Conservation (phyloP, 2,797 vertebrate genomes). For the Craterocephalus amniculus region DNA sequence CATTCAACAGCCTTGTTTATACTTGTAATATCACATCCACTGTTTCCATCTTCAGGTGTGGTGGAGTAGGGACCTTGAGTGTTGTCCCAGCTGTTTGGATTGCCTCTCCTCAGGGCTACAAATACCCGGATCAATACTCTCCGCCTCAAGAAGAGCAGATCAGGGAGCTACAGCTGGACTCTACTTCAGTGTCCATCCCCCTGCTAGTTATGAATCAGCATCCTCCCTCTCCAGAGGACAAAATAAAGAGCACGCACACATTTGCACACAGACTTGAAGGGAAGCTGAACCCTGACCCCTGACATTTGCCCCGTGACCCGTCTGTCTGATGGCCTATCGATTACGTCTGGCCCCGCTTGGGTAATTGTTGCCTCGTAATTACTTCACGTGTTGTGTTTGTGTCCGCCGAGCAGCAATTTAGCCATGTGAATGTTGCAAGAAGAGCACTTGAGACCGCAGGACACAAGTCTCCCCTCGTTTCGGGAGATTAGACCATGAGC, state of each 20-base stretch:
- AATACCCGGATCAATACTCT: constrained; percentile 78
- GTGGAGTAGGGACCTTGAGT: constrained; percentile 51
- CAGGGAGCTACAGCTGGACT: constrained; percentile 71
- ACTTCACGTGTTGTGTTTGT: constrained; percentile 69
- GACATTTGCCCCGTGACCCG: constrained; percentile 75
- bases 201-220: constrained; percentile 78
- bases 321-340: constrained; percentile 88
- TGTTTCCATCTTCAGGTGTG: constrained; percentile 46
- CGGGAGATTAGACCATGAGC: constrained; percentile 40
- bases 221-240: constrained; percentile 68
- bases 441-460: constrained; percentile 41
- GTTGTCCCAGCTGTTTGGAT: constrained; percentile 70
- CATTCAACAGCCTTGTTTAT: constrained; percentile 23
- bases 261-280: constrained; percentile 50
- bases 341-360: constrained; percentile 81
- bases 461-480: constrained; percentile 47
- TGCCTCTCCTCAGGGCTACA: constrained; percentile 68
- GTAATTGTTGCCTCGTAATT: constrained; percentile 81
- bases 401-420: constrained; percentile 21
- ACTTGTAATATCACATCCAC: constrained; percentile 20
- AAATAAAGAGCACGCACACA: constrained; percentile 45
- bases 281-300: constrained; percentile 74
- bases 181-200: constrained; percentile 69
- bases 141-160: constrained; percentile 67
- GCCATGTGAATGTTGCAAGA: constrained; percentile 27